Evolutionary conservation across 2,113 vertebrate genomes (phyloP).

Genomic region (Vidua chalybeata): DNA sequence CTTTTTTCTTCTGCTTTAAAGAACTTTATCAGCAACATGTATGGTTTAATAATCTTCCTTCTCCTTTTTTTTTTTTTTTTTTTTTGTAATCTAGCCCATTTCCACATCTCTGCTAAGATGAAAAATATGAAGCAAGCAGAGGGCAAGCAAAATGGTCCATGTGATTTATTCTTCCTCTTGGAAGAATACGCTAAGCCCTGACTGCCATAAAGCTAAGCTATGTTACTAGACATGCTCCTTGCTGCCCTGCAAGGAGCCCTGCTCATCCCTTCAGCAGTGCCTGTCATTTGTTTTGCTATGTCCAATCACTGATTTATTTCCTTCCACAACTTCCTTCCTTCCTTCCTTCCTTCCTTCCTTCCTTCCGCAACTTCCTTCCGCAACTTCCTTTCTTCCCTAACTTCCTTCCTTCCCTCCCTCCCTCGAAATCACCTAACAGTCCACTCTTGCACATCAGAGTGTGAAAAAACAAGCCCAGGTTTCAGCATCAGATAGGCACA

Average conservation of each 20-base stretch:
- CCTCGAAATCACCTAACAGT: neutral
- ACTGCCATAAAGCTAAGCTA: neutral
- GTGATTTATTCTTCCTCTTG: neutral
- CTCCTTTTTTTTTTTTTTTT: neutral
- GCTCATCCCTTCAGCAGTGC: neutral
- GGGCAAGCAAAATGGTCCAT: neutral
- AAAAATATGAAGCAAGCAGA: neutral
- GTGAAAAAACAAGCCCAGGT: neutral
- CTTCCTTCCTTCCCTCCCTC: neutral
- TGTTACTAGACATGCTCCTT: neutral
- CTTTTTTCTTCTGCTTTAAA: neutral
- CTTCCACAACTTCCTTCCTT: neutral
- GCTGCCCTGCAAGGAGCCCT: neutral
- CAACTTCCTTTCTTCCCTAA: neutral
- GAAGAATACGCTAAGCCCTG: neutral
- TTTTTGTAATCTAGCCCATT: neutral
- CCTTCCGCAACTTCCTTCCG: neutral
- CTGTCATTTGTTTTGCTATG: neutral
- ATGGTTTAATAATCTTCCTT: neutral
- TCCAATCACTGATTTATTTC: neutral
- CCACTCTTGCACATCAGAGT: neutral
- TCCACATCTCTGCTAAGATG: neutral
- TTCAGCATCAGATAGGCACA: neutral
- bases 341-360: neutral
- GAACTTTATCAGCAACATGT: neutral